Percentiles rank a stretch among this genome's conserved stretches.
phyloP scores from a whole-genome alignment of 2,797 vertebrate genomes.

The Trachops cirrhosus region DNA sequence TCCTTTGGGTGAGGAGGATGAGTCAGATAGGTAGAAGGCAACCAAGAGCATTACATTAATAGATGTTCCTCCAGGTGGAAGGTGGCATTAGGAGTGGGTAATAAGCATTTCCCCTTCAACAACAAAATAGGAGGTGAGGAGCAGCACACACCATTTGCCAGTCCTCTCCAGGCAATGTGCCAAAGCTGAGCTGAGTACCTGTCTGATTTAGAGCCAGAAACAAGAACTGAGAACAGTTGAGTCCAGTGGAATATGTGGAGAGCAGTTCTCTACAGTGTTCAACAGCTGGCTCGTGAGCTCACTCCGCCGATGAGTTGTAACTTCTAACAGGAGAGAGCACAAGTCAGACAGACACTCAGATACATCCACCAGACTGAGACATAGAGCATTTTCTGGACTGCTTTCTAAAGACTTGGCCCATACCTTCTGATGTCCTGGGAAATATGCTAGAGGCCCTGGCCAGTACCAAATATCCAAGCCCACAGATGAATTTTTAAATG shows the following conservation, averaged over 20 bases:
- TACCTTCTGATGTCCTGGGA: background rate
- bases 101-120: background rate
- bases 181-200: background rate
- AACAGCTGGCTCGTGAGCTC: background rate
- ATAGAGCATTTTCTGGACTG: background rate
- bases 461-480: background rate
- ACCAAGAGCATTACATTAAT: too few species aligned
- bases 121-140: background rate
- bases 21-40: background rate
- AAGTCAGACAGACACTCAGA: too few species aligned
- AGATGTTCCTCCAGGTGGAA: background rate
- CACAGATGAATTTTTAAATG: background rate
- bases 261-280: background rate
- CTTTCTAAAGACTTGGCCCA: background rate
- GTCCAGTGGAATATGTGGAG: background rate
- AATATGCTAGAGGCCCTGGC: background rate
- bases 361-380: background rate
- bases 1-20: background rate
- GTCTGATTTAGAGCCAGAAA: background rate
- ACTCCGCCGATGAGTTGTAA: background rate
- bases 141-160: rapidly evolving
- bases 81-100: background rate
- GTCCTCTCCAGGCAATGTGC: background rate
- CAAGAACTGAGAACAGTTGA: background rate
- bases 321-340: background rate